Percentiles rank a stretch among this genome's conserved stretches.
phyloP scores from a whole-genome alignment of 2,113 vertebrate species.

The Gorilla gorilla region DNA sequence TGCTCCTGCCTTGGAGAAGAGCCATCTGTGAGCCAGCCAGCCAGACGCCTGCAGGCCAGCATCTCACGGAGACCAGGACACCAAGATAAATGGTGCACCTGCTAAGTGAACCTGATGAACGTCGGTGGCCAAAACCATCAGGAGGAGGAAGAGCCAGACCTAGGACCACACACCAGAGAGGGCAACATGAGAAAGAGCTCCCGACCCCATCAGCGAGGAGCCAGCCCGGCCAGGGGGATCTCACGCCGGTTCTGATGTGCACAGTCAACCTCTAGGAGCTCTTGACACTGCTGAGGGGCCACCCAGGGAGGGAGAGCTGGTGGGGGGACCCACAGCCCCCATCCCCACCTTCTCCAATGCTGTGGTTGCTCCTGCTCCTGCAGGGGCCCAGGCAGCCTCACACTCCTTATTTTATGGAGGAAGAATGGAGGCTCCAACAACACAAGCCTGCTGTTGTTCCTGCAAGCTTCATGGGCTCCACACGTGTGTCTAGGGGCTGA shows the following conservation, averaged over 20 bases:
- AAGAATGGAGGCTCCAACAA: neutral
- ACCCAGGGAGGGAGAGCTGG: neutral
- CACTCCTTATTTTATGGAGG: neutral
- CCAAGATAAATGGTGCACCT: neutral
- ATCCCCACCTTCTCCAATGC: neutral
- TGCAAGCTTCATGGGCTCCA: neutral
- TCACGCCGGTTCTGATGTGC: neutral
- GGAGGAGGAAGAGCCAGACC: neutral
- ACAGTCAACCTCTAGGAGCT: neutral
- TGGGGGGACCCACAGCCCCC: neutral
- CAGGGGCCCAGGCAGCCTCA: too few species aligned
- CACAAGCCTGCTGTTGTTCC: neutral
- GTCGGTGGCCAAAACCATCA: neutral
- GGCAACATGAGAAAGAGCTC: neutral
- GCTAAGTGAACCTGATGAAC: neutral
- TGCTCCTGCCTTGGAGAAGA: neutral
- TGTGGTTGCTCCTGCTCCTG: neutral
- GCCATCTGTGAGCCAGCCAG: neutral
- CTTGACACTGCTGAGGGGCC: neutral
- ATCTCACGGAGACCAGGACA: too few species aligned
- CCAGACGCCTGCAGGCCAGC: neutral
- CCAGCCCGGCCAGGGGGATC: too few species aligned
- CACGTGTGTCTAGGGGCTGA: too few species aligned
- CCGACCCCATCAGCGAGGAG: neutral
- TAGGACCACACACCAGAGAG: neutral